These are phyloP conservation scores for Tribolium madens DNA, from an alignment of 1,140 invertebrate species.

Conservation along the genomic window DNA sequence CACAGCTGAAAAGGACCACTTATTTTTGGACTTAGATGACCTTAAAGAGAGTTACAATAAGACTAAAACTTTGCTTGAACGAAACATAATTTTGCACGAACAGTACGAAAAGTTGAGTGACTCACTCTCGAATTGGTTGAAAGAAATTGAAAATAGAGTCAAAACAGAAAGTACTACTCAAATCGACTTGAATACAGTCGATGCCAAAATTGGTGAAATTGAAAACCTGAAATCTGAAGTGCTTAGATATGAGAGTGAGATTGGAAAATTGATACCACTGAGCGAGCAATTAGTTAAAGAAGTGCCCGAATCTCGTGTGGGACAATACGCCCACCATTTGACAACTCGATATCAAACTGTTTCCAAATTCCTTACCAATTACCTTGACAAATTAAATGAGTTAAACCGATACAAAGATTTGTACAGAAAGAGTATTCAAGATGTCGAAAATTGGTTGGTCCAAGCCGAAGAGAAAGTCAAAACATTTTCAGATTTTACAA, in stretches of 20 bases:
- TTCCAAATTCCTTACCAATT: slow-evolving; percentile 76
- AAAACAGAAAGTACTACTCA: slow-evolving; percentile 79
- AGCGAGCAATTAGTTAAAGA: slow-evolving; percentile 80
- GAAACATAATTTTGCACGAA: slow-evolving; percentile 83
- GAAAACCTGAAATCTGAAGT: slow-evolving; percentile 75
- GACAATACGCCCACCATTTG: slow-evolving; percentile 84
- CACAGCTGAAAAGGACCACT: slow-evolving; percentile 73
- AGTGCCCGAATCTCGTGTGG: slow-evolving; percentile 84
- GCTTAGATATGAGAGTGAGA: slow-evolving; percentile 73
- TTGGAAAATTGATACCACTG: slow-evolving; percentile 75
- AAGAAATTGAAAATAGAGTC: slow-evolving; percentile 85
- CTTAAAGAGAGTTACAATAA: slow-evolving; percentile 75
- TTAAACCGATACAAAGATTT: slow-evolving; percentile 75
- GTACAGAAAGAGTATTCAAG: slow-evolving; percentile 76
- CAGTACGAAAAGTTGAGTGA: slow-evolving; percentile 84
- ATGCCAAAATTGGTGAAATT: slow-evolving; percentile 79
- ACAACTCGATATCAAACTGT: slow-evolving; percentile 82
- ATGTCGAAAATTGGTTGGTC: slow-evolving; percentile 84
- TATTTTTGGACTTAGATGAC: slow-evolving; percentile 76
- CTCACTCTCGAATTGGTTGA: slow-evolving; percentile 84
- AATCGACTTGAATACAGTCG: slow-evolving; percentile 77
- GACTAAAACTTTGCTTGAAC: slow-evolving; percentile 78
- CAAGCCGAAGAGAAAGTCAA: slow-evolving; percentile 80
- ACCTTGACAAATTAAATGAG: slow-evolving; percentile 77
- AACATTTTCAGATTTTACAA: slow-evolving; percentile 75